Evolutionary conservation across 1,140 invertebrate species (phyloP).

Genomic region (Nephotettix cincticeps): DNA sequence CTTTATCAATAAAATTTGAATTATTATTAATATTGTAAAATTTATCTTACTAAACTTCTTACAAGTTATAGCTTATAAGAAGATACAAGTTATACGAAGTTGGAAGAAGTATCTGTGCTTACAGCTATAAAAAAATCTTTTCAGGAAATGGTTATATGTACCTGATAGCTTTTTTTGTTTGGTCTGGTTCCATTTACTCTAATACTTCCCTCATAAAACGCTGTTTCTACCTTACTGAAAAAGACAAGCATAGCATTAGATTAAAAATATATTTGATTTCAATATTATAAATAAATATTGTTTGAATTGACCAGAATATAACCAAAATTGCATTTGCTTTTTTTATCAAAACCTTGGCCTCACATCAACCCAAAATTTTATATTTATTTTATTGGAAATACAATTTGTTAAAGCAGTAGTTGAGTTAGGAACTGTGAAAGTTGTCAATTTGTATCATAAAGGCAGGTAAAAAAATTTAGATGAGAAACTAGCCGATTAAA

Average conservation of each 20-base stretch:
- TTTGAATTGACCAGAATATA: not conserved
- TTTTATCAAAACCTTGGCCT: not conserved
- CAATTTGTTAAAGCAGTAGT: not conserved
- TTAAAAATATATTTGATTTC: not conserved
- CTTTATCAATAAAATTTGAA: not conserved
- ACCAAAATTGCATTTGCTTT: not conserved
- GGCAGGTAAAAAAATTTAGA: too few relatives aligned
- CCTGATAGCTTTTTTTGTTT: constrained; percentile 59
- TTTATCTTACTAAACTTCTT: not conserved
- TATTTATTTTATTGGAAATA: not conserved
- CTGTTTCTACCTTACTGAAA: constrained; percentile 61
- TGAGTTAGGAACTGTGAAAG: not conserved
- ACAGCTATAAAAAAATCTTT: not conserved
- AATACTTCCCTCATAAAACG: constrained; percentile 66
- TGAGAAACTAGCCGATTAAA: too few relatives aligned
- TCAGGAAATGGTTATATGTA: constrained; percentile 44
- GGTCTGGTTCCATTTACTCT: constrained; percentile 65
- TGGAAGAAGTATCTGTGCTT: not conserved
- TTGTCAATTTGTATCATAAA: not conserved
- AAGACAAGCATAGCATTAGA: constrained; percentile 33
- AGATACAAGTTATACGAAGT: not conserved
- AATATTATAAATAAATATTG: not conserved
- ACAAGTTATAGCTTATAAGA: not conserved
- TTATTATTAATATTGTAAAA: not conserved
- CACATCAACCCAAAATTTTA: not conserved